Base-by-base conservation (phyloP, 2,888 invertebrate species). In the Euzetes globulus region DNA sequence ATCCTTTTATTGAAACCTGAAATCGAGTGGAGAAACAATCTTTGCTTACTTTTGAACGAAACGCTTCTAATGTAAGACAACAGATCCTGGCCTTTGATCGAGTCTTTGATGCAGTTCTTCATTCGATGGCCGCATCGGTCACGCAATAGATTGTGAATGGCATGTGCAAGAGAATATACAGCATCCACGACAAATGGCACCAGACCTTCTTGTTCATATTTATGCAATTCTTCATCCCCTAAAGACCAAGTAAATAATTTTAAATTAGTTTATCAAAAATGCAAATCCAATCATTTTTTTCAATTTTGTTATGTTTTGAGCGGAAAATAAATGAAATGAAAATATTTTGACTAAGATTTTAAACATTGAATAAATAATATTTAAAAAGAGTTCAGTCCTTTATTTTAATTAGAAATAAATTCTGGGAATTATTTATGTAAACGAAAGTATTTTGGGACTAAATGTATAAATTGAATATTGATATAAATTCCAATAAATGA, bases 111-210 rank as follows among this genome's bases (percentile, higher is more conserved):
- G 81, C 72, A 86, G n/a, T 4, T 52, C 27, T 50, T 55, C 15
- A 68, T 77, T 29, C 78, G 78, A 29, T 78, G 78, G 45, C 82
- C 81, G 81, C 90, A 90, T 71, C 86, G 82, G 77, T 88, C 87
- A 27, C 82, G 82, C 72, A 88, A 86, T 79, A 88, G 83, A 76
- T 86, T 85, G 80, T 90, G 87, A 25, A 90, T 83, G 0, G 88
- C 89, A 80, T 88, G 86, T 0, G 90, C 90, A 81, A 90, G 87
- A 0, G 90, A 89, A 79, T 89, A 89, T 0, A 91, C 90, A 0
- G 91, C 90, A 82, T 91, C 90, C 75, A 89, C 89, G 9, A 90
- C 88, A 80, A 89, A 90, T 77, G 89, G 89, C 1, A 90, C 87
- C 29, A 87, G 81, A 37, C 87, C 87, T 80, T 87, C 87, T 77